Evolutionary conservation across 2,797 vertebrate genomes (phyloP), one percentile per base, ranked within the genome.

Genomic region (Artibeus jamaicensis): DNA sequence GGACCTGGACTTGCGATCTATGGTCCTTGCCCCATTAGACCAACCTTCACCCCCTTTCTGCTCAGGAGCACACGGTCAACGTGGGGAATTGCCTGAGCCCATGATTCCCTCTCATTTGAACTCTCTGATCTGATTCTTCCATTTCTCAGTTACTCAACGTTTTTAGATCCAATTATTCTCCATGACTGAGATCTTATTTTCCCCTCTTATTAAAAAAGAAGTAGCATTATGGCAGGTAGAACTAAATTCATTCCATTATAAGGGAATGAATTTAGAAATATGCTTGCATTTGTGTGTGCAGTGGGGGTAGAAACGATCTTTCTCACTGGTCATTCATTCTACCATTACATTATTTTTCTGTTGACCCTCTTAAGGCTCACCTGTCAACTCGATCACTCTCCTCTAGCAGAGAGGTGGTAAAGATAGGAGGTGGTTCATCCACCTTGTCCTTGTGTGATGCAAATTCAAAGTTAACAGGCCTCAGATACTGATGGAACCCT

Each of bases 401-500:
- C 50, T 98, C 97, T 87, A 98, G 97, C 15, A 98, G 71, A 53
- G 97, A 97, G 0, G 98, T 98, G 95, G 98, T 93, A 48, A 99
- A 99, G 86, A 97, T 71, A 29, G 98, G 98, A 59, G 96, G 96
- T 7, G 55, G 71, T 6, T 98, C 98, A 50, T 98, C 98, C 46
- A 91, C 93, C 87, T 97, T 96, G 73, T 98, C 95, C 93, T 96
- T 98, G 48, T 97, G 96, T 53, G 98, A 96, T 84, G 98, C 98
- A 70, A 97, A 98, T 95, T 99, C 97, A 74, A 99, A 99, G 90
- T 96, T 97, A 91, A 98, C 74, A 0, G 98, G 98, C 71, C 98
- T 98, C 98, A 99, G 46, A 65, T 99, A 97, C 50, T 99, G 97
- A 96, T 98, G 98, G 96, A 98, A 99, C 42, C 98, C 98, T 62